Percentiles rank a stretch among this genome's conserved stretches.
Evolutionary conservation across 2,888 invertebrate species (phyloP).

Genomic region (Aromia moschata): DNA sequence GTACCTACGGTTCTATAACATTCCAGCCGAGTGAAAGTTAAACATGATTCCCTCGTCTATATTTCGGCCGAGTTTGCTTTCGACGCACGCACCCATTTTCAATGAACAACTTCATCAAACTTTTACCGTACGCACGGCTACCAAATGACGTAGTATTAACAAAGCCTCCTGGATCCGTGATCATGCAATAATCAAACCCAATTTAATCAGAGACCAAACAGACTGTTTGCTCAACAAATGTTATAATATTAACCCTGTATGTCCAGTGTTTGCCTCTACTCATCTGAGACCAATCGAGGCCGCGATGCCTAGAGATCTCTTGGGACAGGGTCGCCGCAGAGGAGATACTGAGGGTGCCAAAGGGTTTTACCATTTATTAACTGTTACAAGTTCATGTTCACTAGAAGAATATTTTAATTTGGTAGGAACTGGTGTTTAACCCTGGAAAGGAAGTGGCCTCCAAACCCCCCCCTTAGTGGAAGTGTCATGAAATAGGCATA

Average conservation of each 20-base stretch:
- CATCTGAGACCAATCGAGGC: conserved; percentile 54
- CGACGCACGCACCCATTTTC: conserved; percentile 15
- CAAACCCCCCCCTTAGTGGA: too few relatives aligned
- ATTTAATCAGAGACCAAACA: conserved; percentile 57
- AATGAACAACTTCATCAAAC: conserved; percentile 34
- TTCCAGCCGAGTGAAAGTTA: conserved; percentile 5
- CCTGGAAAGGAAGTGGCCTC: too few relatives aligned
- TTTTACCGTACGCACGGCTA: conserved; percentile 33
- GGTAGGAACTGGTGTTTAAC: too few relatives aligned
- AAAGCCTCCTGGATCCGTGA: conserved; percentile 47
- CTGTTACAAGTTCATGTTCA: too few relatives aligned
- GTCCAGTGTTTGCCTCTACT: conserved; percentile 55
- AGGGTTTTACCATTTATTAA: too few relatives aligned
- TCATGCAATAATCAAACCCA: conserved; percentile 54
- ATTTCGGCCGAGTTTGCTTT: conserved; percentile 10
- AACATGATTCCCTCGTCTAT: conserved; percentile 8
- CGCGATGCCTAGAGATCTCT: conserved; percentile 29
- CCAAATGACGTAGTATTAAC: conserved; percentile 30
- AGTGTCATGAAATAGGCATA: too few relatives aligned
- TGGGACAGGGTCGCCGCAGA: conserved; percentile 31
- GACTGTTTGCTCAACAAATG: conserved; percentile 54
- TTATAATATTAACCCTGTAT: conserved; percentile 56
- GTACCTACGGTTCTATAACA: background rate
- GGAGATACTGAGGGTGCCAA: background rate
- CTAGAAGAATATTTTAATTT: too few relatives aligned